Percentiles rank a stretch among this genome's conserved stretches.
These are phyloP conservation scores for Lottia gigantea DNA, from an alignment of 2,888 invertebrate genomes.

Conservation along the genomic window DNA sequence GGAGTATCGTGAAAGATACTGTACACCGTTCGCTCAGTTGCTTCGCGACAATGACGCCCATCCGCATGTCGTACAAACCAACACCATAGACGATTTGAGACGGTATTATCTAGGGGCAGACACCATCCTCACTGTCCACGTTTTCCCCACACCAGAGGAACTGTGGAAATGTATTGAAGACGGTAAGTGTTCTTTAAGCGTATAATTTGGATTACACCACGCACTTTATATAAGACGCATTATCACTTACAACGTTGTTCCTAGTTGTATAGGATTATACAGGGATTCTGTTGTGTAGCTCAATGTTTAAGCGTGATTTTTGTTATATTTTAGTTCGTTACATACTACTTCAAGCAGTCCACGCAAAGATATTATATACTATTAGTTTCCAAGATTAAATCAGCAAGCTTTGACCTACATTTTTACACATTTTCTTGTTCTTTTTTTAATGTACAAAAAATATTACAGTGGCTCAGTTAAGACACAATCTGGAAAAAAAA, in stretches of 20 bases:
- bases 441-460: no score
- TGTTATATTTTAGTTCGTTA: conserved; percentile 25
- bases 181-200: conserved; percentile 20
- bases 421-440: no score
- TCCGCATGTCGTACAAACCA: conserved; percentile 37
- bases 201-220: no score
- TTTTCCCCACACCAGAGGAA: conserved; percentile 30
- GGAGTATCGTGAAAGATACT: conserved; percentile 29
- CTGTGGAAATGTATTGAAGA: conserved; percentile 30
- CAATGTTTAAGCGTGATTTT: no score
- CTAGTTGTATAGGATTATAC: no score
- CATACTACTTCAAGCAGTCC: conserved; percentile 19
- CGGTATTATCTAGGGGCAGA: conserved; percentile 27
- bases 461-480: no score
- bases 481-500: no score
- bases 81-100: conserved; percentile 30
- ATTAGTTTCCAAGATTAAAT: no score
- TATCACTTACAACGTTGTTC: no score
- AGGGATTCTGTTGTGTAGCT: no score
- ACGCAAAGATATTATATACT: conserved; percentile 9
- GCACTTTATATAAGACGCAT: no score
- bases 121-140: conserved; percentile 33
- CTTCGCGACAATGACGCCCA: conserved; percentile 30
- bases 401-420: no score
- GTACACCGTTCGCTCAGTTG: conserved; percentile 29